phyloP scores from a whole-genome alignment of 2,888 invertebrate species.

The Lycaena phlaeas region DNA sequence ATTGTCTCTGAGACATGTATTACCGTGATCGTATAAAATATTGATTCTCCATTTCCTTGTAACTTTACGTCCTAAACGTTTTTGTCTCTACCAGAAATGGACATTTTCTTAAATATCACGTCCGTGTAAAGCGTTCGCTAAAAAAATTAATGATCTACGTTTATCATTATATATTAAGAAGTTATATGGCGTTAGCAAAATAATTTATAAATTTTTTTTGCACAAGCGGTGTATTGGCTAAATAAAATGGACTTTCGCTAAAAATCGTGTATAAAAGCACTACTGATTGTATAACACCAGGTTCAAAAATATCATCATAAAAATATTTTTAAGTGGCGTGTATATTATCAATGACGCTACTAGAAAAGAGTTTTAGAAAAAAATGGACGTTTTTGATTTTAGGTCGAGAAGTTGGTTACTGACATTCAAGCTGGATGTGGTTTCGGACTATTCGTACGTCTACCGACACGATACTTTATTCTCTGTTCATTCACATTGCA shows the following conservation, averaged over 20 bases:
- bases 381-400: conserved; percentile 71
- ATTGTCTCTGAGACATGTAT: conserved; percentile 3
- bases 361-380: conserved; percentile 67
- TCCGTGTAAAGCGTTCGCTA: conserved; percentile 48
- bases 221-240: conserved; percentile 67
- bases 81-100: conserved; percentile 29
- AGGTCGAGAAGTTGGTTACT: conserved; percentile 66
- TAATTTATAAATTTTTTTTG: conserved; percentile 49
- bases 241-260: conserved; percentile 71
- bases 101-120: conserved; percentile 30
- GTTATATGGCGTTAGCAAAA: conserved; percentile 62
- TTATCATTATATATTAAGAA: conserved; percentile 32
- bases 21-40: conserved; percentile 1
- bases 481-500: conserved; percentile 9
- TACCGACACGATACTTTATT: conserved; percentile 12
- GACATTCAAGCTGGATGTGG: conserved; percentile 58
- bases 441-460: conserved; percentile 22
- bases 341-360: conserved; percentile 53
- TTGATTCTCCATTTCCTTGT: conserved; percentile 1
- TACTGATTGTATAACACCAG: conserved; percentile 67
- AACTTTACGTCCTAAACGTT: conserved; percentile 15
- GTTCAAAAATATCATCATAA: conserved; percentile 63
- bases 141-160: conserved; percentile 27
- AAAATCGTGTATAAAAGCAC: conserved; percentile 69
- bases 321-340: conserved; percentile 65